Percentiles rank a stretch among this genome's conserved stretches.
Conservation (phyloP, 2,113 vertebrate species). For the Hippocampus guttulatus region DNA sequence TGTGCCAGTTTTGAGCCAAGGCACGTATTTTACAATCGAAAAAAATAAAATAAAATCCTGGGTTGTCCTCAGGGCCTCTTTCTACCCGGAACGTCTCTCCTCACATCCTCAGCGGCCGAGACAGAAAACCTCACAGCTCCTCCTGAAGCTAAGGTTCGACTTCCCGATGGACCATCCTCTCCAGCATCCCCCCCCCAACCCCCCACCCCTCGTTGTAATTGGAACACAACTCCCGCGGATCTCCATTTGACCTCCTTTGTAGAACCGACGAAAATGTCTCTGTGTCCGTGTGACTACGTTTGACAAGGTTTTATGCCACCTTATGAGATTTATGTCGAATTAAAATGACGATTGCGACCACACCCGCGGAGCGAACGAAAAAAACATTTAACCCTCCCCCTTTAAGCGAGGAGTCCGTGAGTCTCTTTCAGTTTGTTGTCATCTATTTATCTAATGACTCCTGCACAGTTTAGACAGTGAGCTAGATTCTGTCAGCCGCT, state of each 20-base stretch:
- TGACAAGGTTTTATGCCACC: slow-evolving; percentile 34
- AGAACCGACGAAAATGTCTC: slow-evolving; percentile 9
- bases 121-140: too few species aligned
- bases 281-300: slow-evolving; percentile 14
- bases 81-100: too few species aligned
- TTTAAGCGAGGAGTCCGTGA: slow-evolving; percentile 27
- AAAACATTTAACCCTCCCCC: slow-evolving; percentile 21
- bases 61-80: too few species aligned
- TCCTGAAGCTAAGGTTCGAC: too few species aligned
- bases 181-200: too few species aligned
- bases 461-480: slow-evolving; percentile 58
- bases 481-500: slow-evolving; percentile 52
- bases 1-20: too few species aligned
- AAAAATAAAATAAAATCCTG: too few species aligned
- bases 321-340: slow-evolving; percentile 40
- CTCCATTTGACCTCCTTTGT: neutral
- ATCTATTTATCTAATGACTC: slow-evolving; percentile 71
- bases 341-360: slow-evolving; percentile 43
- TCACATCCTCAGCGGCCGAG: too few species aligned
- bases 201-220: too few species aligned
- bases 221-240: too few species aligned
- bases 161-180: too few species aligned
- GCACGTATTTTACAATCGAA: too few species aligned
- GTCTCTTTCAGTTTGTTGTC: slow-evolving; percentile 52
- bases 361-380: slow-evolving; percentile 24